Conservation (phyloP, 2,797 vertebrate species). For the Odontamblyopus rebecca region DNA sequence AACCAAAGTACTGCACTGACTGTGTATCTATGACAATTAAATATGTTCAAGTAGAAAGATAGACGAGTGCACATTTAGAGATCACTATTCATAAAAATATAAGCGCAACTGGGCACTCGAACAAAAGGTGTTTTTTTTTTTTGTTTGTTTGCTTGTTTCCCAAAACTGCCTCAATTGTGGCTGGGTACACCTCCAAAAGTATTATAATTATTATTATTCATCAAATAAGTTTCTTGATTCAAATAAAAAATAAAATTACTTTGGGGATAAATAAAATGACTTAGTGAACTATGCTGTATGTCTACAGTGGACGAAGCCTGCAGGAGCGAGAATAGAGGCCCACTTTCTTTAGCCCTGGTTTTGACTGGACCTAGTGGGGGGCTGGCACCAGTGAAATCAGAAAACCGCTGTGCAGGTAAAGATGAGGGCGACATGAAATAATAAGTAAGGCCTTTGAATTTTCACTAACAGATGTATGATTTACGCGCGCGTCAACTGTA, state of each 20-base stretch:
- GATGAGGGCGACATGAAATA: constrained; percentile 53
- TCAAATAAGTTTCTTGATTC: not conserved
- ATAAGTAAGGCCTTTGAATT: constrained; percentile 31
- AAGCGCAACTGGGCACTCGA: constrained; percentile 25
- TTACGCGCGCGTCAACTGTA: constrained; percentile 36
- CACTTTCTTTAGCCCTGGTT: constrained; percentile 73
- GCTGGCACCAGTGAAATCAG: constrained; percentile 66
- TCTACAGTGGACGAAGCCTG: constrained; percentile 68
- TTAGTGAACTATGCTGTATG: constrained; percentile 55
- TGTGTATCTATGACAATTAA: constrained; percentile 63
- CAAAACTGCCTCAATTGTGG: too few relatives aligned
- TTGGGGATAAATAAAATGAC: too few relatives aligned
- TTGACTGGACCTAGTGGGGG: constrained; percentile 70
- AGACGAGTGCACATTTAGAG: constrained; percentile 15
- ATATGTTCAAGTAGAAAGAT: not conserved
- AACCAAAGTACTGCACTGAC: constrained; percentile 42
- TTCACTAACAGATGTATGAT: constrained; percentile 31
- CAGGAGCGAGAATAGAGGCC: constrained; percentile 66
- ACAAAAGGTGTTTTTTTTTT: constrained; percentile 6
- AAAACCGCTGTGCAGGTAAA: constrained; percentile 67
- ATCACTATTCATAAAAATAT: not conserved
- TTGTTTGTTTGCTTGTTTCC: not conserved
- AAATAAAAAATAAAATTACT: not conserved
- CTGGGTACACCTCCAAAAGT: not conserved
- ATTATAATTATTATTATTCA: not conserved